Percentiles rank a stretch among this genome's conserved stretches.
These are phyloP conservation scores for Hipparchia sbordonii DNA, from an alignment of 2,888 invertebrate genomes.

Conservation along the genomic window DNA sequence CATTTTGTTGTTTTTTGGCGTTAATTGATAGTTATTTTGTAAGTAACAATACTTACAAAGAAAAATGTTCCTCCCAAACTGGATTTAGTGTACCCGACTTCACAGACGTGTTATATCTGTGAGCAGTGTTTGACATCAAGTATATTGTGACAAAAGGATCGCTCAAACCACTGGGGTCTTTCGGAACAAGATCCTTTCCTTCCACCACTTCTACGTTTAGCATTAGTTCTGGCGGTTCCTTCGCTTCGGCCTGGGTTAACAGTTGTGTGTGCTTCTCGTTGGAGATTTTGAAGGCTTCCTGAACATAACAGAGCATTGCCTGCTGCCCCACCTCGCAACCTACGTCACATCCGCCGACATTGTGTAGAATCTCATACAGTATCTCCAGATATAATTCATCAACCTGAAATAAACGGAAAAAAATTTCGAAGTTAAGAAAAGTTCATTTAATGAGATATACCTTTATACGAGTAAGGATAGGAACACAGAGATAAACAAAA, in stretches of 20 bases:
- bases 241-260: constrained; percentile 87
- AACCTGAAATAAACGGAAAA: constrained; percentile 80
- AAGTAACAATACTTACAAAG: constrained; percentile 87
- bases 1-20: too few species aligned
- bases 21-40: neutral
- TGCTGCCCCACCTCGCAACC: constrained; percentile 87
- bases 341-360: constrained; percentile 92
- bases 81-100: constrained; percentile 95
- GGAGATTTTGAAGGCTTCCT: constrained; percentile 89
- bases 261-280: constrained; percentile 89
- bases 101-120: constrained; percentile 95
- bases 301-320: constrained; percentile 88
- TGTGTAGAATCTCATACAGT: constrained; percentile 91
- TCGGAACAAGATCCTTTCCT: constrained; percentile 91
- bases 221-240: constrained; percentile 92
- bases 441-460: too few species aligned
- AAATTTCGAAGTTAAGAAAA: neutral
- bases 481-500: too few species aligned
- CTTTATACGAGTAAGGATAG: too few species aligned
- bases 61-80: constrained; percentile 98
- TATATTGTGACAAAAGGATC: constrained; percentile 98
- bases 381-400: constrained; percentile 94
- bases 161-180: constrained; percentile 96
- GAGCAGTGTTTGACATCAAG: constrained; percentile 88
- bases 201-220: constrained; percentile 93